Percentiles rank a stretch among this genome's conserved stretches.
phyloP scores from a whole-genome alignment of 1,140 invertebrate genomes.

The Laupala kohalensis region DNA sequence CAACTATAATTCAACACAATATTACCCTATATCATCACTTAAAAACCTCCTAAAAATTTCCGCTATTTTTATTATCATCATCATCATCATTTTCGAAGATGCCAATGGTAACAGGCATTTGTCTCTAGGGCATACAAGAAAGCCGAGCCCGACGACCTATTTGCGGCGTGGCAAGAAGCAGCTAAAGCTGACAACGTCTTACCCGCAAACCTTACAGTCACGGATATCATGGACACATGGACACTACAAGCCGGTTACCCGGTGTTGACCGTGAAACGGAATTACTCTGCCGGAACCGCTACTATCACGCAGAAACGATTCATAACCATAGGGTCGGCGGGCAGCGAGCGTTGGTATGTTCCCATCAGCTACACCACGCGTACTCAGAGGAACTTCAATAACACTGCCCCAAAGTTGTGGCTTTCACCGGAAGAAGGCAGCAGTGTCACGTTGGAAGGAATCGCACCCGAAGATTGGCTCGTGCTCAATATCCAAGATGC shows the following conservation, averaged over 20 bases:
- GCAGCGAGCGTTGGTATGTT: constrained; percentile 34
- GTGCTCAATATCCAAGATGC: constrained; percentile 53
- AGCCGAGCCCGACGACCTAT: constrained; percentile 58
- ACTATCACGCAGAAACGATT: constrained; percentile 36
- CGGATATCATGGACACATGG: constrained; percentile 30
- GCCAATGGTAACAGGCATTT: too few species aligned
- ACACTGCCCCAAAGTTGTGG: constrained; percentile 25
- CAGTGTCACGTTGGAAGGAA: not conserved
- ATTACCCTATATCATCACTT: too few species aligned
- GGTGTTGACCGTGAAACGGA: constrained; percentile 30
- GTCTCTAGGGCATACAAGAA: constrained; percentile 42
- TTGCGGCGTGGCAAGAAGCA: constrained; percentile 42
- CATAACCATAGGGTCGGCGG: constrained; percentile 22
- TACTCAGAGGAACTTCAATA: constrained; percentile 23
- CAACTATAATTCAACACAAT: too few species aligned
- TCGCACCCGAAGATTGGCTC: constrained; percentile 40
- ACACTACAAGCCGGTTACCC: constrained; percentile 40
- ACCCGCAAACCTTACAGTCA: constrained; percentile 1
- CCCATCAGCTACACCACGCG: constrained; percentile 40
- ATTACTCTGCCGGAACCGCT: constrained; percentile 27
- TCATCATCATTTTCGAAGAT: too few species aligned
- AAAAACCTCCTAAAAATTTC: too few species aligned
- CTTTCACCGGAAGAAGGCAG: not conserved
- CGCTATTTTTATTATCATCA: too few species aligned
- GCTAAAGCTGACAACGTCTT: constrained; percentile 22